Conservation (phyloP, 2,797 vertebrate species). For the Spizella passerina region DNA sequence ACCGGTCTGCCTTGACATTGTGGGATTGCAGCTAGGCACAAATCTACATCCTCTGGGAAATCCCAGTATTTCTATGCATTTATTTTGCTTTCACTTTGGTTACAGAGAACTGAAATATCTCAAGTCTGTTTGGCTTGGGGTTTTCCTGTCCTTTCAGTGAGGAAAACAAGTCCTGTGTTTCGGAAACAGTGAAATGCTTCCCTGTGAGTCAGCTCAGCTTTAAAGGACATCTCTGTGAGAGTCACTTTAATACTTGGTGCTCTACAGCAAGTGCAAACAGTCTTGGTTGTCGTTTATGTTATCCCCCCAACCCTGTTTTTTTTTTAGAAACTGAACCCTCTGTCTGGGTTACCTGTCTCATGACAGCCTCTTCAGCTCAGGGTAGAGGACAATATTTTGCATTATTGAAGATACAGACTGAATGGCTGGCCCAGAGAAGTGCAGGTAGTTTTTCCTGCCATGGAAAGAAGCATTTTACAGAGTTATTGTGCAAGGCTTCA, state of each 20-base stretch:
- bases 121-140: constrained; percentile 21
- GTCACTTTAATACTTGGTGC: not conserved
- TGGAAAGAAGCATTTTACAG: not conserved
- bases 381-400: not conserved
- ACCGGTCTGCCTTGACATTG: rapidly evolving
- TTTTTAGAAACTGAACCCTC: not conserved
- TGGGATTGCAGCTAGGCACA: not conserved
- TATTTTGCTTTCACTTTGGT: not conserved
- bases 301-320: not conserved
- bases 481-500: not conserved
- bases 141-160: constrained; percentile 19
- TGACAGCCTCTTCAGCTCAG: not conserved
- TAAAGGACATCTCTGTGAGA: not conserved
- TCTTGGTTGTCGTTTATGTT: not conserved
- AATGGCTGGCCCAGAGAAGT: not conserved
- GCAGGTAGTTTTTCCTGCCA: not conserved
- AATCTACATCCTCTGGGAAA: not conserved
- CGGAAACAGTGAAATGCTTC: constrained; percentile 20
- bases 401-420: not conserved
- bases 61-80: not conserved
- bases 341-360: not conserved
- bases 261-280: too few relatives aligned
- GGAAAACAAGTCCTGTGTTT: not conserved
- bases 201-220: constrained; percentile 10
- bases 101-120: constrained; percentile 64